Evolutionary conservation across 2,797 vertebrate species (phyloP).

Genomic region (Spondyliosoma cantharus): DNA sequence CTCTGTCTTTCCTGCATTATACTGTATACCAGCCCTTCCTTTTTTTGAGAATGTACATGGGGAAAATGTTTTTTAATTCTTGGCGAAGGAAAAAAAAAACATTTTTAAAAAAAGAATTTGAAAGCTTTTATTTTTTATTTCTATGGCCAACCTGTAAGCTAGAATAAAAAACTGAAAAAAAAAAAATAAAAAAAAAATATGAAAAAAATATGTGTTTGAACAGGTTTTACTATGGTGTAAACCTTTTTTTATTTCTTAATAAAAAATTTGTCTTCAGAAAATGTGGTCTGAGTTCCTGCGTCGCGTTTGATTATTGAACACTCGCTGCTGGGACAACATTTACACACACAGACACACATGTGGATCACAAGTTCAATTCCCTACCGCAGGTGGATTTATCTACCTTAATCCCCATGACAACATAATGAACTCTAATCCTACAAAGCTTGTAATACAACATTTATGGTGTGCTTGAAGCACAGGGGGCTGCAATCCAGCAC

Average conservation of each 20-base stretch:
- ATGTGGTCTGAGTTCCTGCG: conserved; percentile 15
- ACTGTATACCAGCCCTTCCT: conserved; percentile 70
- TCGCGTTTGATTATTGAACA: neutral
- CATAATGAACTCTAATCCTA: conserved; percentile 60
- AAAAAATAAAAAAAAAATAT: conserved; percentile 19
- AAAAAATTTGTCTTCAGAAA: conserved; percentile 84
- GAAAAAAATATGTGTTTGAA: conserved; percentile 73
- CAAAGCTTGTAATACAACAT: conserved; percentile 52
- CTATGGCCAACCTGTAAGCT: conserved; percentile 78
- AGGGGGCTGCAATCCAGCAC: conserved; percentile 23
- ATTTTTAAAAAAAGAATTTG: conserved; percentile 76
- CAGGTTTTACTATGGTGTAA: conserved; percentile 80
- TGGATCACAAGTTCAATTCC: conserved; percentile 30
- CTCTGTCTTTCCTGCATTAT: conserved; percentile 52
- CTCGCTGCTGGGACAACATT: neutral
- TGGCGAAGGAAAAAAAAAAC: conserved; percentile 68
- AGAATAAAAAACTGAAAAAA: conserved; percentile 57
- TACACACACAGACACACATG: neutral
- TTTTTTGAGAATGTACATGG: conserved; percentile 71
- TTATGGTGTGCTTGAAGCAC: conserved; percentile 23
- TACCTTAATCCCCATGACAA: conserved; percentile 44
- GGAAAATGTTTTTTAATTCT: conserved; percentile 71
- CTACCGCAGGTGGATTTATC: conserved; percentile 31
- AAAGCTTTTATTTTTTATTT: conserved; percentile 81
- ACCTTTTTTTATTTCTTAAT: conserved; percentile 83